Evolutionary conservation across 2,888 invertebrate genomes (phyloP), one percentile per base, ranked within the genome.

Genomic region (Pristionchus fissidentatus): DNA sequence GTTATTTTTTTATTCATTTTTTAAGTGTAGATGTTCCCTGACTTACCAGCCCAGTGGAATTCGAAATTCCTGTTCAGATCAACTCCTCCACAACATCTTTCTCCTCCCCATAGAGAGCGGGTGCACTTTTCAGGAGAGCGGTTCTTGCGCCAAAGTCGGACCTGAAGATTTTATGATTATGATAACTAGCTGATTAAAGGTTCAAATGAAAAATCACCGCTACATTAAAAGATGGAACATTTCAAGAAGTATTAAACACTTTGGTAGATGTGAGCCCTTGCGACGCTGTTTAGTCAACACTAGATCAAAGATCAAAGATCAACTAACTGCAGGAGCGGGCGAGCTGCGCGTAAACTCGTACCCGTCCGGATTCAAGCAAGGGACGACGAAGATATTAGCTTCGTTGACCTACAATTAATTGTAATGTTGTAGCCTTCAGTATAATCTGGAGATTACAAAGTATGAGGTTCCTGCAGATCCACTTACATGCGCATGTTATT

Each of bases 31-130:
- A 80, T 13, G 22, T 15, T 62, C 26, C 35, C 26, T 77, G 3
- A 43, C 77, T 41, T 15, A 87, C 87, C 86, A 10, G 89, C 87
- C 91, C 91, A 92, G 77, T 92, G 90, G 83, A 91, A 92, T 83
- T 91, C 89, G 85, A 92, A 92, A 81, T 92, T 92, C 29, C 92
- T 57, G 84, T 92, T 92, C 62, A 92, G 85, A 85, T 92, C 92
- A 1, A 92, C 92, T 26, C 92, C 92, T 29, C 88, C 89, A 85
- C 92, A 92, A 83, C 92, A 92, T 73, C 88, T 86, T 35, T 88
- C 87, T 10, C 90, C 89, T 38, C 92, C 90, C 90, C 90, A 92
- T 0, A 87, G 66, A 10, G 89, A 85, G 49, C 86, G 84, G 22
- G 86, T 85, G 75, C 92, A 92, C 73, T 85, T 85, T 85, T 90